Percentiles rank a stretch among this genome's conserved stretches.
phyloP scores from a whole-genome alignment of 2,888 invertebrate species.

The Mechanitis messenoides region DNA sequence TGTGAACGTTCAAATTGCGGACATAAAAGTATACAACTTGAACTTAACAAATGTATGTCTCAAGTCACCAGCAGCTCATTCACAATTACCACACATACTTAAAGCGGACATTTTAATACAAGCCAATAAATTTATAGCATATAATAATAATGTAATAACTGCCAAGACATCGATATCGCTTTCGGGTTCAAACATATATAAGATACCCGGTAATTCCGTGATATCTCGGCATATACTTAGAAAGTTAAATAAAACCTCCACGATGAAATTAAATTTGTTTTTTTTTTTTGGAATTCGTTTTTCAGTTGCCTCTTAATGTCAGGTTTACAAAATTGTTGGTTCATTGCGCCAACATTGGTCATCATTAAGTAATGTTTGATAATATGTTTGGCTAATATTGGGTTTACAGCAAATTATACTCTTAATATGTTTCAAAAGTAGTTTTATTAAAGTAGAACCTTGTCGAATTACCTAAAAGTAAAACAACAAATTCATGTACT shows the following conservation, averaged over 20 bases:
- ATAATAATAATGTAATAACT: conserved; percentile 14
- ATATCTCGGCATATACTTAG: conserved; percentile 1
- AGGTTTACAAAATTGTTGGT: neutral
- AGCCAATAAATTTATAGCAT: conserved; percentile 15
- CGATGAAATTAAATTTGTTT: conserved; percentile 1
- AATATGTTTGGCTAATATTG: too few species aligned
- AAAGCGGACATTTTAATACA: conserved; percentile 15
- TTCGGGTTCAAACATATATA: conserved; percentile 2
- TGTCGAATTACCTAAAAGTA: too few species aligned
- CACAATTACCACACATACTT: conserved; percentile 13
- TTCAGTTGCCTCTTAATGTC: neutral
- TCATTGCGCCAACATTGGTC: too few species aligned
- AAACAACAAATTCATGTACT: too few species aligned
- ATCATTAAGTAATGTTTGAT: too few species aligned
- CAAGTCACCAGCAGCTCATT: conserved; percentile 5
- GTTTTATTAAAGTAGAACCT: too few species aligned
- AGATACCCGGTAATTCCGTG: neutral
- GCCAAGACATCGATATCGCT: conserved; percentile 6
- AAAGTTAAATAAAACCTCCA: conserved; percentile 1
- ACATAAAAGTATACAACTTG: conserved; percentile 11
- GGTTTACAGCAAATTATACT: too few species aligned
- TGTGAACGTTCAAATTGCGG: too few species aligned
- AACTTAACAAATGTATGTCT: neutral
- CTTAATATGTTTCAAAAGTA: too few species aligned
- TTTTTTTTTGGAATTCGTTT: neutral